These are phyloP conservation scores for Amphiprion percula DNA, from an alignment of 2,113 vertebrate species.

Conservation along the genomic window DNA sequence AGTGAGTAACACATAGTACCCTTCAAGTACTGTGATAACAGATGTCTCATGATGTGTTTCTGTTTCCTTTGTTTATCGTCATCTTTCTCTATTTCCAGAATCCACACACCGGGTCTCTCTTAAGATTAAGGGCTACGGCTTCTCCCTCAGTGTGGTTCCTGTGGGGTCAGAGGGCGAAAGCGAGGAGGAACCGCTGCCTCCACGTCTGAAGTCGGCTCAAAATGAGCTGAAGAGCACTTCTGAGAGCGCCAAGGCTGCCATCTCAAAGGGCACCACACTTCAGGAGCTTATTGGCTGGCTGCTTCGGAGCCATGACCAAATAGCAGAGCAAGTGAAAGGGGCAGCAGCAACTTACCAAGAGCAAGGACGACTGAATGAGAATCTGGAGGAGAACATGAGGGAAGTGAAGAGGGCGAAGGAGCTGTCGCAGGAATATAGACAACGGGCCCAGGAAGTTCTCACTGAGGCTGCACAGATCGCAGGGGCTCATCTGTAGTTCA, in stretches of 20 bases:
- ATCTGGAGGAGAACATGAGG: slow-evolving; percentile 78
- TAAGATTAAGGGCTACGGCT: slow-evolving; percentile 79
- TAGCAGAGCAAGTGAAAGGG: slow-evolving; percentile 55
- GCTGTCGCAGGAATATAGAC: slow-evolving; percentile 62
- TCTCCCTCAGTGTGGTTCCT: slow-evolving; percentile 76
- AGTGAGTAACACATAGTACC: slow-evolving; percentile 57
- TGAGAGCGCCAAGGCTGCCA: slow-evolving; percentile 67
- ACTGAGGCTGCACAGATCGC: slow-evolving; percentile 77
- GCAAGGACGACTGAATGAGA: slow-evolving; percentile 59
- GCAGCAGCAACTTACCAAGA: slow-evolving; percentile 73
- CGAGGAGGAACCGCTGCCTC: slow-evolving; percentile 54
- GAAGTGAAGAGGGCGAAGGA: slow-evolving; percentile 78
- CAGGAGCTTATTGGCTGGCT: slow-evolving; percentile 73
- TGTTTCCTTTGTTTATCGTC: neutral
- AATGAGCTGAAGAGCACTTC: slow-evolving; percentile 74
- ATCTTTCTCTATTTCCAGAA: slow-evolving; percentile 53
- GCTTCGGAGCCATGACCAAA: slow-evolving; percentile 69
- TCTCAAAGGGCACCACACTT: slow-evolving; percentile 59
- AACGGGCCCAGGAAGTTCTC: slow-evolving; percentile 69
- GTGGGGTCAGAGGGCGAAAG: slow-evolving; percentile 36
- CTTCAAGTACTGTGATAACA: neutral
- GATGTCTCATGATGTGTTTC: neutral
- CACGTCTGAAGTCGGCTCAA: slow-evolving; percentile 67
- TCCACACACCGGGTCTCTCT: slow-evolving; percentile 71
- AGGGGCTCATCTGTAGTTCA: slow-evolving; percentile 60